A percentile compares a stretch with the other conserved stretches of the same genome.
These are phyloP conservation scores for Spisula solida DNA, from an alignment of 2,888 invertebrate genomes.

Conservation along the genomic window DNA sequence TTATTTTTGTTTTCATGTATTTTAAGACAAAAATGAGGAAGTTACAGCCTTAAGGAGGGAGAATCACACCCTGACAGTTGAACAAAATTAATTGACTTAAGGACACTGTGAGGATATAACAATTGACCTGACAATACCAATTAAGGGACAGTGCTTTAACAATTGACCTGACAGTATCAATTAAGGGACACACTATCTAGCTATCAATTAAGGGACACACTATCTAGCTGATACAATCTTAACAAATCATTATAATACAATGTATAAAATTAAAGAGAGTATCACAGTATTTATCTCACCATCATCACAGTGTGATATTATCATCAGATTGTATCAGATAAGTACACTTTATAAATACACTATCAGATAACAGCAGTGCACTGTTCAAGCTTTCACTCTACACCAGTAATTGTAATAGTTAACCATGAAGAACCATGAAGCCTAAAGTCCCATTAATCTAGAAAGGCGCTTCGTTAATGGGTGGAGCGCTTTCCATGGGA, in stretches of 20 bases:
- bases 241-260: constrained; percentile 1
- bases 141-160: too few species aligned
- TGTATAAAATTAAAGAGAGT: not conserved
- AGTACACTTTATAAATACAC: not conserved
- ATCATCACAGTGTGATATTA: constrained; percentile 5
- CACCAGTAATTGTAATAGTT: not conserved
- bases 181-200: too few species aligned
- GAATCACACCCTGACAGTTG: not conserved
- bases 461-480: too few species aligned
- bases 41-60: too few species aligned
- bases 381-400: not conserved
- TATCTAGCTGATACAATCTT: not conserved
- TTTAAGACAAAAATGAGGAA: too few species aligned
- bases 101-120: not conserved
- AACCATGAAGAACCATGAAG: too few species aligned
- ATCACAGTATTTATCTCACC: not conserved
- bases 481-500: too few species aligned
- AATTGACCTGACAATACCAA: not conserved
- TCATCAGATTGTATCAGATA: not conserved
- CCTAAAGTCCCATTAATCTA: too few species aligned
- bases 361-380: not conserved
- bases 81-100: not conserved
- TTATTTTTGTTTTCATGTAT: too few species aligned
- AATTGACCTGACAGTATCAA: not conserved
- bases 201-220: not conserved